Evolutionary conservation across 2,113 vertebrate genomes (phyloP), one percentile per base, ranked within the genome.

Genomic region (Misgurnus mizolepis): DNA sequence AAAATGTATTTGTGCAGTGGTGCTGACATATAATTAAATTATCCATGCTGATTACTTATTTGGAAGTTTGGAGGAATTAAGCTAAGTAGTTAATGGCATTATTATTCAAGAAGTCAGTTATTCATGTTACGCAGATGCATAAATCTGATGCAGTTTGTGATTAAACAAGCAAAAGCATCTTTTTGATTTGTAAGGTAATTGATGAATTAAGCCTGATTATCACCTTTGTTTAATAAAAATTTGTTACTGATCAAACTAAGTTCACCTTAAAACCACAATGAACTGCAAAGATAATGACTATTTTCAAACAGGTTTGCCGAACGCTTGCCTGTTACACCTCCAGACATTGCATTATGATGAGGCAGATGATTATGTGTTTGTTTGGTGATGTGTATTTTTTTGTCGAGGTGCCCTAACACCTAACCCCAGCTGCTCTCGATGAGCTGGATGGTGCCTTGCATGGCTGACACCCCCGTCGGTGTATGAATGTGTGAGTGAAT

Each of bases 11-110:
- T 39, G 58, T 62, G 40, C 39, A 69, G 50, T 12, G 41, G 64
- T 11, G 56, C 65, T 67, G 65, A 80, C 56, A 56, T 85, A 71
- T 75, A 80, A 88, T 86, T 86, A 88, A 80, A 88, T 86, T 86
- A 88, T 67, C 66, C 64, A 76, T 83, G 84, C 80, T 84, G 84
- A 85, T 85, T 85, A 82, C 80, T 73, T 78, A 85, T 67, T 65
- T 69, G 65, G 47, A 81, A 67, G 78, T 72, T 62, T 60, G 75
- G 50, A 68, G n/a, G 43, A 71, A 79, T 67, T 79, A 71, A 81
- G 65, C 45, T 75, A 74, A 78, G 76, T 79, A 79, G 82, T 84
- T 82, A 79, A 79, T 74, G 34, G 18, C 22, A 84, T 67, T 39
- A 67, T 68, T 61, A 81, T 79, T 61, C 41, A 65, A 68, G 53